Conservation (phyloP, 2,888 invertebrate species). For the Ochlodes sylvanus region DNA sequence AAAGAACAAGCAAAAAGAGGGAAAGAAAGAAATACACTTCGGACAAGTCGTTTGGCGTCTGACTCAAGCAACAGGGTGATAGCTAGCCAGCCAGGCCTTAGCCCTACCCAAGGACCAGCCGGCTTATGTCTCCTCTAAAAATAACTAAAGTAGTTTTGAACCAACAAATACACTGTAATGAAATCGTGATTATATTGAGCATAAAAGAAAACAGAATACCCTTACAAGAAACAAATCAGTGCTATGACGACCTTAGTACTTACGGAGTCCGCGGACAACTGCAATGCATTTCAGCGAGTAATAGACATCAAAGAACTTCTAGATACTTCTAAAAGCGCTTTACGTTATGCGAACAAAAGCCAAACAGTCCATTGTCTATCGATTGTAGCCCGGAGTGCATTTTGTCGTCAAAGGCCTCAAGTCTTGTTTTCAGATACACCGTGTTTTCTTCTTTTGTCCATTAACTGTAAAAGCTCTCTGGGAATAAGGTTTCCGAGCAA, state of each 20-base stretch:
- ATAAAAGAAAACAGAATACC: constrained; percentile 57
- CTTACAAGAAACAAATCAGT: constrained; percentile 20
- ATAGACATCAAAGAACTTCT: constrained; percentile 67
- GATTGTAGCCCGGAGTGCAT: constrained; percentile 74
- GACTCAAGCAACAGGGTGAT: too few species aligned
- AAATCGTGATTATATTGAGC: constrained; percentile 17
- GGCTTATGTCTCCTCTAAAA: too few species aligned
- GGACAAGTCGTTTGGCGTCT: too few species aligned
- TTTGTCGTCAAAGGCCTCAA: constrained; percentile 76
- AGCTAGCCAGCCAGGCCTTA: too few species aligned
- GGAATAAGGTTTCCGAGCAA: constrained; percentile 21
- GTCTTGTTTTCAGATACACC: constrained; percentile 50
- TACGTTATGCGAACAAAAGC: constrained; percentile 77
- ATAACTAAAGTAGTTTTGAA: neutral
- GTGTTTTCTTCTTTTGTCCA: constrained; percentile 32
- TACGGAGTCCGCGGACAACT: constrained; percentile 8
- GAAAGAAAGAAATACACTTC: too few species aligned
- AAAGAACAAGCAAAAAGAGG: too few species aligned
- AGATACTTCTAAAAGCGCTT: constrained; percentile 61
- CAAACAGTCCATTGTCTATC: constrained; percentile 80
- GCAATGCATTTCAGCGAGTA: constrained; percentile 63
- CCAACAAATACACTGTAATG: constrained; percentile 7
- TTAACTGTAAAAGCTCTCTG: constrained; percentile 28
- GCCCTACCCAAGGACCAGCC: too few species aligned
- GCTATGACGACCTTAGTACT: constrained; percentile 11